Evolutionary conservation across 2,797 vertebrate genomes (phyloP), one percentile per base, ranked within the genome.

Genomic region (Pseudochromis fuscus): DNA sequence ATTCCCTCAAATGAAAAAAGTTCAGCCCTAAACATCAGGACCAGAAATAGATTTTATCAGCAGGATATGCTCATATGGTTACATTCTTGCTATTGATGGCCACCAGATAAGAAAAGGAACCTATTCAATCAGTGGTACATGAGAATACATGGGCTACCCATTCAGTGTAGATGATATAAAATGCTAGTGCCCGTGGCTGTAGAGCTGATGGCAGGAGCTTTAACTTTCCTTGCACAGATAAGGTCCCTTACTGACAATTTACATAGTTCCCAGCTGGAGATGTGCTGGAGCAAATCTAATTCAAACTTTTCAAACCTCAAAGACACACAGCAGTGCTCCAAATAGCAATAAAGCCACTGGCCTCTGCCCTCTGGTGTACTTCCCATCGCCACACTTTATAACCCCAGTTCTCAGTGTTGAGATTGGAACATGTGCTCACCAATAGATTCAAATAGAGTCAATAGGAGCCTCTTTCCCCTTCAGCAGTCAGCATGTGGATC

Each of bases 381-480:
- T 83, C 82, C 79, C 81, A 74, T 84, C 42, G 58, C 90, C 76
- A 85, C 81, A 88, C 88, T 89, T 78, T 77, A 77, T 84, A 88
- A 84, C 71, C 75, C 84, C 74, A 37, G 69, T 72, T 67, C 40
- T 78, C 79, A 37, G 69, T 75, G 72, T 81, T 75, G 79, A 87
- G 83, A 82, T 82, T 76, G 82, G 80, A 90, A 85, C 89, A 89
- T 89, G 85, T 87, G 88, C 83, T 89, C 81, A 58, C 73, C 88
- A 92, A 86, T 87, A 76, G 89, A 93, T 92, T 91, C 77, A 90
- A 90, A 90, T 87, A 42, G 62, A 91, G 87, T 90, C 90, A 87
- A 89, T 90, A 80, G 88, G 82, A 87, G 73, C 64, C 77, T 77
- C 64, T 83, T 85, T 87, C 84, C 86, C 85, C 84, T 88, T 89